Base-by-base conservation (phyloP, 2,113 vertebrate species). In the Serilophus lunatus region DNA sequence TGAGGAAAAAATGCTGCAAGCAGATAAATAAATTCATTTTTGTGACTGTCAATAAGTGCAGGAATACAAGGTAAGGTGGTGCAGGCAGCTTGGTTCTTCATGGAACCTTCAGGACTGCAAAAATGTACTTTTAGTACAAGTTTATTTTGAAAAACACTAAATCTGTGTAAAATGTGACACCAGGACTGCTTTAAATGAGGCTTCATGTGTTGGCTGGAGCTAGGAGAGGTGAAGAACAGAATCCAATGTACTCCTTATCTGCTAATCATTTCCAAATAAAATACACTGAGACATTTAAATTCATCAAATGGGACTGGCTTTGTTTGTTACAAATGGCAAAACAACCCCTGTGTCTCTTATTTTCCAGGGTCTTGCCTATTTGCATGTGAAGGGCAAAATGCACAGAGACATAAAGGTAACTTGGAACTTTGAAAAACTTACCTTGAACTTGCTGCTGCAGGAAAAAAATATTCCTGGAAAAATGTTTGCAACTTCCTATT, bases 371-470 rank as follows among this genome's bases (percentile, higher is more conserved):
- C 98, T 99, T 96, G 98, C 98, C 49, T 99, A 99, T 98, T 98
- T 99, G 92, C 99, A 99, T 97, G 98, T 78, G 95, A 99, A 99
- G 96, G 98, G 98, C 70, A 99, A 99, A 98, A 99, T 99, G 99
- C 99, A 99, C 94, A 98, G 99, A 93, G 99, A 99, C 95, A 99
- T 99, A 86, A 99, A 99, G 99, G 99, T 99, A 98, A 95, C 36
- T 68, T 91, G 80, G 78, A 86, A 51, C 74, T 91, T 29, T 26
- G 64, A 69, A 78, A 88, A n/a, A 44, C 51, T 83, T 8, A 45
- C 7, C 66, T 66, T 47, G 35, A 57, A 68, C 38, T 38, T 69
- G 14, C n/a, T 61, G 13, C 3, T 44, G 57, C 66, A 71, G 54
- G n/a, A 33, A 86, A 31, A 86, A 23, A 60, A 33, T 18, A 22